phyloP scores from a whole-genome alignment of 2,113 vertebrate species.

The Capreolus pygargus region DNA sequence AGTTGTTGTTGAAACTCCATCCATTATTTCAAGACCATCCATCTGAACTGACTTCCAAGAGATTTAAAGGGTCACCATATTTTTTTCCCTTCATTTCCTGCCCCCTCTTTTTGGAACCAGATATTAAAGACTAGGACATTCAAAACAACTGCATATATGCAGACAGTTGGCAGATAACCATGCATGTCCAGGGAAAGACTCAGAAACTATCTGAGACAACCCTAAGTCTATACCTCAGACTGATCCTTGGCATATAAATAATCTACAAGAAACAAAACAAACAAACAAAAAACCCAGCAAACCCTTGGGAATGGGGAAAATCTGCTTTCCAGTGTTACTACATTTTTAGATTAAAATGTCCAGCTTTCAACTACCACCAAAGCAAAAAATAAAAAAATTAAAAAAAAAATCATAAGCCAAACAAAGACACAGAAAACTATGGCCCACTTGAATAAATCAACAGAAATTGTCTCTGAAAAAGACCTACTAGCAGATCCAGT shows the following conservation, averaged over 20 bases:
- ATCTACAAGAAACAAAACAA: not conserved
- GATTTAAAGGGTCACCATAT: not conserved
- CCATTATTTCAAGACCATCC: not conserved
- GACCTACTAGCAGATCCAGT: not conserved
- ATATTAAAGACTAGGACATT: not conserved
- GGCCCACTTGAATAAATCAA: not conserved
- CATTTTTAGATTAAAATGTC: not conserved
- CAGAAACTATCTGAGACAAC: not conserved
- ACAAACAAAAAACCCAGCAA: not conserved
- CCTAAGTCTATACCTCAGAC: not conserved
- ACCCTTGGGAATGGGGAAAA: not conserved
- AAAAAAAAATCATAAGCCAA: not conserved
- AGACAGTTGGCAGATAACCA: not conserved
- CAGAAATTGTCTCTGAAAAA: not conserved
- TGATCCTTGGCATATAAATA: not conserved
- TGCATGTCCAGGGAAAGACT: not conserved
- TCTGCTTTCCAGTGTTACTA: not conserved
- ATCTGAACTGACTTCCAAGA: not conserved
- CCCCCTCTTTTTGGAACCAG: not conserved
- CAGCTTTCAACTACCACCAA: not conserved
- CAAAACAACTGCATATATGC: not conserved
- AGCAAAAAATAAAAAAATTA: not conserved
- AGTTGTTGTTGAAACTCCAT: not conserved
- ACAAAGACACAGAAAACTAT: not conserved
- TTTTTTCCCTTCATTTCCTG: not conserved